Base-by-base conservation (phyloP, 2,797 vertebrate species). In the Galagoides demidoff region DNA sequence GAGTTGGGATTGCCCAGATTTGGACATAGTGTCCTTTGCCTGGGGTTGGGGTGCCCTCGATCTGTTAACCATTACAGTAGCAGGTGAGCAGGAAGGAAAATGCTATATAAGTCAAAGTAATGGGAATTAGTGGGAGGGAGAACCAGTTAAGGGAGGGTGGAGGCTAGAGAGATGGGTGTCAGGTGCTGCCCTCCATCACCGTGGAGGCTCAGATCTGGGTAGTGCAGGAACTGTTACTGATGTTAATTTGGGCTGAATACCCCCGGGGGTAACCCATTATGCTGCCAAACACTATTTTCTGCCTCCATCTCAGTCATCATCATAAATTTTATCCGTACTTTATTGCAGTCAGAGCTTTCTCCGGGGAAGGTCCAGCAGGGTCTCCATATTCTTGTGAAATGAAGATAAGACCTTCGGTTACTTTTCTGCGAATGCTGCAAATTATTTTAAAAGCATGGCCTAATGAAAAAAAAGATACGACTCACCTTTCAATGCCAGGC, bases 321-420 rank as follows among this genome's bases (percentile, higher is more conserved):
- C 49, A 92, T 25, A 4, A 31, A 85, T 76, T 87, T 68, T 74
- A 20, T 78, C 82, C 79, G 85, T 34, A 37, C 63, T 77, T 92
- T 37, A 61, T 22, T 73, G 64, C 31, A 66, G 43, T n/a, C 57
- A 77, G 61, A 25, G 4, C 71, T 87, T 82, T 52, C 19, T 76
- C 22, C 20, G 78, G 79, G 73, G 83, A 49, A 81, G 61, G 27
- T 34, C 78, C n/a, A 27, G 66, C n/a, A 27, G 66, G 79, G 76
- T 27, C 70, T 16, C 61, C n/a, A n/a, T 27, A 66, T 6, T 68
- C 57, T 76, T 74, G 17, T 49, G 68, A 84, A 70, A 70, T 86
- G 45, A 96, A 95, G 94, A 95, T 3, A 74, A 92, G 45, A 77
- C 63, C 45, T 94, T 57, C 78, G 57, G 25, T 82, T 59, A 61